Percentiles rank a stretch among this genome's conserved stretches.
Conservation (phyloP, 1,140 invertebrate species). For the Nasonia vitripennis region DNA sequence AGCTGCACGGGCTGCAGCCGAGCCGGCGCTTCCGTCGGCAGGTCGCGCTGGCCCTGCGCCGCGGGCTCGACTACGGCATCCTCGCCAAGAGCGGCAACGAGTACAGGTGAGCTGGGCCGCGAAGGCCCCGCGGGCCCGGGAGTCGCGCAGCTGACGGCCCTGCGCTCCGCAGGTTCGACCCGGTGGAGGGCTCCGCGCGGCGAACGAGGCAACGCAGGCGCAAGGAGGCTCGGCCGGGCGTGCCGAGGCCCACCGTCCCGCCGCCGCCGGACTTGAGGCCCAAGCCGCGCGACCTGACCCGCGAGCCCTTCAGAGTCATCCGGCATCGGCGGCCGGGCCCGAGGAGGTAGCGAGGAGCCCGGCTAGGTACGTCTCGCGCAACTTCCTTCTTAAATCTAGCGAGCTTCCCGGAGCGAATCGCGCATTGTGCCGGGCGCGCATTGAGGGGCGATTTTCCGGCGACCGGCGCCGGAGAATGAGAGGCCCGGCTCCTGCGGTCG, state of each 20-base stretch:
- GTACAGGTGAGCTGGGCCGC: slow-evolving; percentile 66
- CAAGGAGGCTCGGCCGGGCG: not conserved
- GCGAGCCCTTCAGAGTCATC: slow-evolving; percentile 40
- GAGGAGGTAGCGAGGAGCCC: not conserved
- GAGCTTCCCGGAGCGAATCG: too few species aligned
- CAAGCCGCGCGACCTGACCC: slow-evolving; percentile 9
- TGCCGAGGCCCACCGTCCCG: slow-evolving; percentile 36
- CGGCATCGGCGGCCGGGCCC: not conserved
- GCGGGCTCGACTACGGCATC: slow-evolving; percentile 66
- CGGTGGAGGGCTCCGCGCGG: not conserved
- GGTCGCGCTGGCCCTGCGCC: slow-evolving; percentile 59
- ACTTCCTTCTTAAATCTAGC: too few species aligned
- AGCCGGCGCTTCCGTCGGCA: slow-evolving; percentile 59
- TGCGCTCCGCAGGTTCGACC: not conserved
- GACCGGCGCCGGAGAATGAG: not conserved
- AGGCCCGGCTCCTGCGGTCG: too few species aligned
- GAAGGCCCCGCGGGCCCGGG: too few species aligned
- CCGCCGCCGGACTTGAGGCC: slow-evolving; percentile 7
- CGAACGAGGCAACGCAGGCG: too few species aligned
- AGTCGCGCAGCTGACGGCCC: too few species aligned
- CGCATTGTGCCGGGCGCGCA: not conserved
- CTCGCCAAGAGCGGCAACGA: slow-evolving; percentile 60
- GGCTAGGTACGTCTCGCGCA: too few species aligned
- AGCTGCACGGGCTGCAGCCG: slow-evolving; percentile 56
- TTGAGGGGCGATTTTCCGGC: slow-evolving; percentile 2